Evolutionary conservation across 2,797 vertebrate species (phyloP), one percentile per base, ranked within the genome.

Genomic region (Silurus lanzhouensis): DNA sequence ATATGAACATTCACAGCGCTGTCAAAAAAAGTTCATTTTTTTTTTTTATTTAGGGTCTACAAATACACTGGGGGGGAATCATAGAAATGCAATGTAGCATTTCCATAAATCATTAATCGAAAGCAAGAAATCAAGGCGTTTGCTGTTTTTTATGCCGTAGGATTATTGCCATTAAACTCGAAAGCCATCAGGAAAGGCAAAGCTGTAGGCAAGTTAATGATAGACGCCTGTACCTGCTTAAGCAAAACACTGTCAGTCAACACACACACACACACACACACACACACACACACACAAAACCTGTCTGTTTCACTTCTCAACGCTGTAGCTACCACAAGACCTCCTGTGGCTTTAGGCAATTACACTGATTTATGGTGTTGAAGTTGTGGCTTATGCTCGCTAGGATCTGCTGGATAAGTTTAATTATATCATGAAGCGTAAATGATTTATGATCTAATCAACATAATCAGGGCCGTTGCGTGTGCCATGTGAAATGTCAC

Each of bases 1-100:
- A 84, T 77, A 38, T 14, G 82, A 82, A 87, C 89, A 91, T 86
- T 83, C 84, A 88, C 82, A 64, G 64, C 83, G 84, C 90, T 91
- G 87, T 91, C 87, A 86, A 52, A 52, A 74, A 70, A 85, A 75
- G 27, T 81, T 78, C 71, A 85, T n/a, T n/a, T 38, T 77, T 75
- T 82, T 66, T 64, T 81, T 75, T 67, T 13, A 6, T 13, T 20
- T 8, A 22, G 67, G 81, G 82, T 71, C 76, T 74, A 20, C 63
- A 84, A 84, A 71, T 58, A 44, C 82, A 81, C 10, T 22, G 9
- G 67, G 19, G 67, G 19, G 14, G 44, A 78, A 9, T 31, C 25
- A 48, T 31, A 63, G n/a, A 19, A 5, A 58, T 61, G 20, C 74
- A 22, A 58, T 48, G n/a, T 15, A 83, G 60, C 71, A 46, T 74